Percentiles rank a stretch among this genome's conserved stretches.
Conservation (phyloP, 92 coral and sea anemone genomes). For the Phymanthus crucifer region DNA sequence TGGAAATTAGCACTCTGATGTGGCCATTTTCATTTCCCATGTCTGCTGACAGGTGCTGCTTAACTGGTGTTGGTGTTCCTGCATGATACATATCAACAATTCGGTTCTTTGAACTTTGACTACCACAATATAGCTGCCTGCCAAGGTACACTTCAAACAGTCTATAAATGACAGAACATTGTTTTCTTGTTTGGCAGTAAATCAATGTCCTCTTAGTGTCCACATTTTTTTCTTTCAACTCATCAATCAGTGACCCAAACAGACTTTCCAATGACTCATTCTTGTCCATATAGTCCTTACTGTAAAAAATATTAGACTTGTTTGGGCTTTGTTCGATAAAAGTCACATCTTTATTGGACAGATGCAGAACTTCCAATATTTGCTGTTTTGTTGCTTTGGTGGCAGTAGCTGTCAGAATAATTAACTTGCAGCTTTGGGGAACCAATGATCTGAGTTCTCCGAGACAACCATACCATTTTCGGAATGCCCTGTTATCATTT, state of each 20-base stretch:
- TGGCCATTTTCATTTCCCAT: constrained; percentile 47
- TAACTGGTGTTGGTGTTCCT: constrained; percentile 55
- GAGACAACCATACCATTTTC: constrained; percentile 56
- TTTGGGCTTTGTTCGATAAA: constrained; percentile 59
- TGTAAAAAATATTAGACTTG: constrained; percentile 44
- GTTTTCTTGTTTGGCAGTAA: constrained; percentile 76
- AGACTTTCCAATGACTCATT: constrained; percentile 35
- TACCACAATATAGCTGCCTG: constrained; percentile 36
- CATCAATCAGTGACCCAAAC: constrained; percentile 53
- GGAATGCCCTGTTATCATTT: constrained; percentile 37
- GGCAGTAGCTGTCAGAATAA: constrained; percentile 48
- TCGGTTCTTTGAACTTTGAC: constrained; percentile 34
- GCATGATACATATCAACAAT: constrained; percentile 79
- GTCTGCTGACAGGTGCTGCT: constrained; percentile 33
- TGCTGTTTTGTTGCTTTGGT: constrained; percentile 47
- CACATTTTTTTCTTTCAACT: constrained; percentile 34
- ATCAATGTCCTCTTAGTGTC: constrained; percentile 55
- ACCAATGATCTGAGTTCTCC: constrained; percentile 41
- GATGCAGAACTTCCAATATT: constrained; percentile 35
- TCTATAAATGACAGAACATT: constrained; percentile 56
- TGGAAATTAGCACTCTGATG: constrained; percentile 44
- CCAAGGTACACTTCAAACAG: constrained; percentile 59
- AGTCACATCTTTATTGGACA: constrained; percentile 23
- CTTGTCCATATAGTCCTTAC: constrained; percentile 54
- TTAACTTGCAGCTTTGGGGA: constrained; percentile 12